These are phyloP conservation scores for Eulithis prunata DNA, from an alignment of 2,888 invertebrate genomes.

Conservation along the genomic window DNA sequence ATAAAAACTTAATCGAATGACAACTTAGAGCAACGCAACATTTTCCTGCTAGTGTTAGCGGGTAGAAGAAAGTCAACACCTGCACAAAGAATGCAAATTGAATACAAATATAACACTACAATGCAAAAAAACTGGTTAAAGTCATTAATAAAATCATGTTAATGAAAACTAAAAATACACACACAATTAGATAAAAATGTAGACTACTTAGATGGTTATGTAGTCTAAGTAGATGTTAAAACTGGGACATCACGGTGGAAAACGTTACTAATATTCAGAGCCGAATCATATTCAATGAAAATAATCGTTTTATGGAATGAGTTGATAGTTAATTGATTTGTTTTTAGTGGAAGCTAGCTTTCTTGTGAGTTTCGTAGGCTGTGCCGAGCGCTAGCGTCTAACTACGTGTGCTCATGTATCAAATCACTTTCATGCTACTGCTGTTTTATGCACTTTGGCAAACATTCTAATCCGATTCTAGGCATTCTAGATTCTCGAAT, in stretches of 20 bases:
- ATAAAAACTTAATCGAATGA: slow-evolving; percentile 58
- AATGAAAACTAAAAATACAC: slow-evolving; percentile 63
- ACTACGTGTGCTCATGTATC: slow-evolving; percentile 56
- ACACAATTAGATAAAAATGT: slow-evolving; percentile 58
- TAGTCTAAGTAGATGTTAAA: slow-evolving; percentile 63
- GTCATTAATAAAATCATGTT: slow-evolving; percentile 72
- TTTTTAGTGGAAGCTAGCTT: slow-evolving; percentile 76
- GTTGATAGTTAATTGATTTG: slow-evolving; percentile 76
- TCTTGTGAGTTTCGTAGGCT: slow-evolving; percentile 66
- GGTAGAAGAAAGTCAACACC: slow-evolving; percentile 82
- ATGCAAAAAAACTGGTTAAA: slow-evolving; percentile 76
- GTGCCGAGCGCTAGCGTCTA: slow-evolving; percentile 60
- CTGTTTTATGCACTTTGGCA: slow-evolving; percentile 18
- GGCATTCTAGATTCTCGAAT: no score
- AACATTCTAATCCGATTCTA: slow-evolving; percentile 5
- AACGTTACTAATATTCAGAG: slow-evolving; percentile 73
- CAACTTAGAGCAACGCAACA: slow-evolving; percentile 80
- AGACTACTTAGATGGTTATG: slow-evolving; percentile 52
- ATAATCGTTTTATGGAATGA: slow-evolving; percentile 52
- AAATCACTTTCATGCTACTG: slow-evolving; percentile 22
- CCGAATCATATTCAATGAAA: slow-evolving; percentile 38
- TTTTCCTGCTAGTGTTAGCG: slow-evolving; percentile 84
- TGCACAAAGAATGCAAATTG: slow-evolving; percentile 82
- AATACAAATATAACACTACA: slow-evolving; percentile 79
- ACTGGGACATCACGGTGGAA: slow-evolving; percentile 63